These are phyloP conservation scores for Ginglymostoma cirratum DNA, from an alignment of 2,113 vertebrate genomes.

Conservation along the genomic window DNA sequence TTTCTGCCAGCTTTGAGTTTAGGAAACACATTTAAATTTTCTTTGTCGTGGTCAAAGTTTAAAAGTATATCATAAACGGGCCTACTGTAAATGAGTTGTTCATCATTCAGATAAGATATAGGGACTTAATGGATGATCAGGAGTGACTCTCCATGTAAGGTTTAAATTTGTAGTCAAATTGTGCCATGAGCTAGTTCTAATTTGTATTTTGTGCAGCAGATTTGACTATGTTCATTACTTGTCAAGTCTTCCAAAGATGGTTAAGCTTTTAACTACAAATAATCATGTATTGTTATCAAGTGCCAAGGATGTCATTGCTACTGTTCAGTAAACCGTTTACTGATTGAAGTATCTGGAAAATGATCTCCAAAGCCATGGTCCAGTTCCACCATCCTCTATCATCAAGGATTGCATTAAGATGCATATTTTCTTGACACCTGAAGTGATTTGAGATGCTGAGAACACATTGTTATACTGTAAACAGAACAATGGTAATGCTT, in stretches of 20 bases:
- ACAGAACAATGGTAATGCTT: neutral
- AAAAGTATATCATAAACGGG: neutral
- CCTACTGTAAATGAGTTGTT: neutral
- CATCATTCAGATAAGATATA: neutral
- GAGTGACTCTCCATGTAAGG: neutral
- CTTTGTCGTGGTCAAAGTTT: neutral
- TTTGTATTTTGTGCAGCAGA: neutral
- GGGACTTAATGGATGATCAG: neutral
- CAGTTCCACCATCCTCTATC: neutral
- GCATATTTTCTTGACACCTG: neutral
- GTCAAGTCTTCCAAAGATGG: neutral
- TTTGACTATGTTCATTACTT: neutral
- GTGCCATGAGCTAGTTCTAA: neutral
- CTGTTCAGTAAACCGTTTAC: neutral
- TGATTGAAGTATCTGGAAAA: neutral
- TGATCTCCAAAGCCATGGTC: neutral
- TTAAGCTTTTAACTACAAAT: neutral
- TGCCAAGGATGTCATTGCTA: neutral
- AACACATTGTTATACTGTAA: neutral
- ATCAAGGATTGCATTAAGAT: neutral
- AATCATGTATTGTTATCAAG: neutral
- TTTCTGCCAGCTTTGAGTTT: neutral
- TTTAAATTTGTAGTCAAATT: neutral
- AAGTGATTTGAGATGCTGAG: neutral
- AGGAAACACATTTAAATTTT: neutral